Base-by-base conservation (phyloP, 2,113 vertebrate species). In the Semicossyphus pulcher region DNA sequence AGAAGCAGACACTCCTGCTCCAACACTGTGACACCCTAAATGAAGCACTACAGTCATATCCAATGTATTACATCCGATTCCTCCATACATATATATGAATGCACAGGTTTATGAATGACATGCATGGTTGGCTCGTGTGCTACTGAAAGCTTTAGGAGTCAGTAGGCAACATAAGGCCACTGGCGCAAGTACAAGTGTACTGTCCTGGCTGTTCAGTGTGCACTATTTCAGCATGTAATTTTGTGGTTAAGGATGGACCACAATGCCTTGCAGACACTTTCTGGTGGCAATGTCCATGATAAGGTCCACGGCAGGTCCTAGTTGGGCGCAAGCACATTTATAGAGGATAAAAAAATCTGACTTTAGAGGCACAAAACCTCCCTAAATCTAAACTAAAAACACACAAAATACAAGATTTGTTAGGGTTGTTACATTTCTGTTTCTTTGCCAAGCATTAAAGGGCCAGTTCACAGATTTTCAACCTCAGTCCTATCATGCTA, bases 61-160 rank as follows among this genome's bases (percentile, higher is more conserved):
- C 63, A 79, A 72, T 66, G 51, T 51, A 76, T 66, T 25, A 16
- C 28, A 81, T 63, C 34, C 42, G 41, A 64, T 72, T 57, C 56
- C 25, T 59, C 21, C 28, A 21, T 45, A 51, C 57, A 60, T 11
- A 2, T 10, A n/a, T n/a, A n/a, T n/a, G n/a, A n/a, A n/a, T n/a
- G n/a, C n/a, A n/a, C n/a, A n/a, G n/a, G n/a, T n/a, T n/a, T n/a
- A n/a, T n/a, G n/a, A n/a, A n/a, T n/a, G n/a, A n/a, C n/a, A n/a
- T n/a, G n/a, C n/a, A n/a, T n/a, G n/a, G n/a, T n/a, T n/a, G n/a
- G n/a, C n/a, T n/a, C n/a, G n/a, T n/a, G n/a, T n/a, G n/a, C n/a
- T n/a, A n/a, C n/a, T n/a, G n/a, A n/a, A n/a, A n/a, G n/a, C n/a
- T n/a, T n/a, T n/a, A n/a, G n/a, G n/a, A n/a, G n/a, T n/a, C n/a